Percentiles rank a stretch among this genome's conserved stretches.
phyloP scores from a whole-genome alignment of 2,113 vertebrate genomes.

The Azemiops feae region DNA sequence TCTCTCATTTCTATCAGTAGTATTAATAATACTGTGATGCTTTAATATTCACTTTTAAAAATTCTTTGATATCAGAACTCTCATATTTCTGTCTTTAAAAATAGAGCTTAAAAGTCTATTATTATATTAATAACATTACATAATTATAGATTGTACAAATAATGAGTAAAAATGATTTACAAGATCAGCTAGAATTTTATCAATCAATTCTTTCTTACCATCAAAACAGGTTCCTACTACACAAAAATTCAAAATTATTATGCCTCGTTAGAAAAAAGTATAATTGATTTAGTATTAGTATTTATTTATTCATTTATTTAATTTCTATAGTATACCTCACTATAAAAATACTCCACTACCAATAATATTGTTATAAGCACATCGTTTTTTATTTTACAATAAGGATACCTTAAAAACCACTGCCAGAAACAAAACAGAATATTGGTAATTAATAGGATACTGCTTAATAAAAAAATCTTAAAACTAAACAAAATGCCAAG shows the following conservation, averaged over 20 bases:
- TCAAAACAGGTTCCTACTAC: constrained; percentile 9
- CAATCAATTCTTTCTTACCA: background rate
- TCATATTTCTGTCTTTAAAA: background rate
- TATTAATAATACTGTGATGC: background rate
- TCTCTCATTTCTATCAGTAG: constrained; percentile 64
- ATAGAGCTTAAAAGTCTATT: constrained; percentile 60
- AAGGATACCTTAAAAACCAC: background rate
- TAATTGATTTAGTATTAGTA: constrained; percentile 14
- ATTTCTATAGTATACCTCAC: background rate
- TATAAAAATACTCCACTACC: background rate
- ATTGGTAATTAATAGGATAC: background rate
- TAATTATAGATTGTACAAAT: constrained; percentile 16
- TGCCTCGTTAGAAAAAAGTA: constrained; percentile 8
- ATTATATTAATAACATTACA: constrained; percentile 59
- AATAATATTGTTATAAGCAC: background rate
- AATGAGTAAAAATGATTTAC: constrained; percentile 30
- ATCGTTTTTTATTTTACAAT: background rate
- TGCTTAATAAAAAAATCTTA: background rate
- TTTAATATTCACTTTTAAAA: background rate
- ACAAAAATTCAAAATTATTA: constrained; percentile 1
- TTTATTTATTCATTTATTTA: background rate
- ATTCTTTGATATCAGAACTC: background rate
- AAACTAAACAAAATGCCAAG: background rate
- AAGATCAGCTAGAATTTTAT: constrained; percentile 14
- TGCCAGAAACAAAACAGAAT: background rate